Percentiles rank a stretch among this genome's conserved stretches.
phyloP scores from a whole-genome alignment of 2,797 vertebrate species.

The Urosaurus nigricauda region DNA sequence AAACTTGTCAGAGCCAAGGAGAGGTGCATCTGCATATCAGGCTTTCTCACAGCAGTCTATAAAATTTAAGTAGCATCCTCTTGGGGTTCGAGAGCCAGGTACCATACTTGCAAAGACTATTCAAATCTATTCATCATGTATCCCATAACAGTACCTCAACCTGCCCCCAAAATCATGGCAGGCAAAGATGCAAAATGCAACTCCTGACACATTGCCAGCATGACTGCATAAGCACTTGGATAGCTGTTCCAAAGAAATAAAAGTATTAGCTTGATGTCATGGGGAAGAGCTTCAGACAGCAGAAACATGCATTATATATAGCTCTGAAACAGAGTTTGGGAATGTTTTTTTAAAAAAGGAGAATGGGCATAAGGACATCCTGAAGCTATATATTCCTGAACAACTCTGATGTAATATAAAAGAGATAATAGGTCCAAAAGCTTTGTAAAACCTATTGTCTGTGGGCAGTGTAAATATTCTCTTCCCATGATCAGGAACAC shows the following conservation, averaged over 20 bases:
- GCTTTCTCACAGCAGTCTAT: background rate
- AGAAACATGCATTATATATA: background rate
- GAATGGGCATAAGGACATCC: background rate
- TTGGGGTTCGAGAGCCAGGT: background rate
- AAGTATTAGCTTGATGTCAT: background rate
- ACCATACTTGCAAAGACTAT: background rate
- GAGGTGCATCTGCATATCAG: background rate
- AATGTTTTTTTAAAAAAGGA: fast-evolving
- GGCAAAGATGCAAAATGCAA: too few species aligned
- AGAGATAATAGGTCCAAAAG: too few species aligned
- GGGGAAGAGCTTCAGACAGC: background rate
- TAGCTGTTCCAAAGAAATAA: background rate
- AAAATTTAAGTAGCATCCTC: background rate
- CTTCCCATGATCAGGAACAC: background rate
- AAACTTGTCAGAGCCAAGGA: background rate
- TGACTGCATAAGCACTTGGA: background rate
- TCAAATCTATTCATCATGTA: background rate
- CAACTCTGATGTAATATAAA: background rate
- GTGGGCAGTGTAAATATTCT: background rate
- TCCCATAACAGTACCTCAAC: too few species aligned
- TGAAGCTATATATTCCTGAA: too few species aligned
- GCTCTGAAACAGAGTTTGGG: background rate
- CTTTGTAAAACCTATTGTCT: background rate
- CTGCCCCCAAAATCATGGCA: too few species aligned
- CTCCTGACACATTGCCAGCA: background rate